Percentiles rank a stretch among this genome's conserved stretches.
Conservation (phyloP, 2,888 invertebrate species). For the Pheosia gnoma region DNA sequence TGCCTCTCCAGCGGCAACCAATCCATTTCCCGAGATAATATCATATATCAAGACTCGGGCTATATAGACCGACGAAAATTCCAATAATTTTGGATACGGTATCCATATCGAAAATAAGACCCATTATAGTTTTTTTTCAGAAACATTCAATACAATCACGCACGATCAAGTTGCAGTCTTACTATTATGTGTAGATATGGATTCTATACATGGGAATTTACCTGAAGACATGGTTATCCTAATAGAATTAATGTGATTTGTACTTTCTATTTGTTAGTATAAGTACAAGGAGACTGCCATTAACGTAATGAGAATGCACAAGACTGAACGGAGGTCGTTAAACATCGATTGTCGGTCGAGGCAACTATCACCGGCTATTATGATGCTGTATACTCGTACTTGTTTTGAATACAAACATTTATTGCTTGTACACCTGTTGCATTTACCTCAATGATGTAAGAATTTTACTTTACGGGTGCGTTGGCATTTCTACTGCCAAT, state of each 20-base stretch:
- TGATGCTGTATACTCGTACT: constrained; percentile 3
- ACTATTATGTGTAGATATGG: too few relatives aligned
- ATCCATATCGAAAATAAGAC: too few relatives aligned
- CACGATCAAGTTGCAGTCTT: too few relatives aligned
- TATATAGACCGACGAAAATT: too few relatives aligned
- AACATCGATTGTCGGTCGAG: constrained; percentile 28
- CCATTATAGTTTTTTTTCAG: too few relatives aligned
- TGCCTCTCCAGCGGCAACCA: too few relatives aligned
- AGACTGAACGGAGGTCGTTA: constrained; percentile 13
- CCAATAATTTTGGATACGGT: too few relatives aligned
- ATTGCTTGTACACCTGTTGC: constrained; percentile 15
- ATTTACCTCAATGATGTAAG: constrained; percentile 12
- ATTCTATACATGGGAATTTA: too few relatives aligned
- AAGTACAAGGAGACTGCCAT: constrained; percentile 37
- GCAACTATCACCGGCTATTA: constrained; percentile 20
- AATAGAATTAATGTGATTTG: background rate
- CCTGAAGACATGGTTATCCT: background rate
- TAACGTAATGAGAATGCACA: constrained; percentile 43
- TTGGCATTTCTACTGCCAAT: background rate
- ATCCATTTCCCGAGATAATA: background rate
- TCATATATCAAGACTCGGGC: too few relatives aligned
- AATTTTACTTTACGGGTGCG: constrained; percentile 3
- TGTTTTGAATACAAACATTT: constrained; percentile 7
- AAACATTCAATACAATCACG: too few relatives aligned
- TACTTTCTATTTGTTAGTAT: constrained; percentile 20